phyloP scores from a whole-genome alignment of 2,113 vertebrate genomes.

The Phodopus roborovskii region DNA sequence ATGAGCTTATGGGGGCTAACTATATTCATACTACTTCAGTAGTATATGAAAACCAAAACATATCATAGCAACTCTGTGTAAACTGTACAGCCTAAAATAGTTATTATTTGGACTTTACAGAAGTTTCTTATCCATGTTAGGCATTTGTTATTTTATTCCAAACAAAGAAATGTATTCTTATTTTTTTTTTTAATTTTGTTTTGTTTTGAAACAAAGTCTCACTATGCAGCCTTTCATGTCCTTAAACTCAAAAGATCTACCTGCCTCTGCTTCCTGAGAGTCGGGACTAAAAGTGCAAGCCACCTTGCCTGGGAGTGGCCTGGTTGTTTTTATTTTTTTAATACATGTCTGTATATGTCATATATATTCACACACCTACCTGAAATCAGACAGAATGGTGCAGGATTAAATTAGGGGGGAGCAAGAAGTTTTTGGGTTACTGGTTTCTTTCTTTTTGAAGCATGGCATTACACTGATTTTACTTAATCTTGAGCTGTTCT shows the following conservation, averaged over 20 bases:
- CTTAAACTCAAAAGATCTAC: neutral
- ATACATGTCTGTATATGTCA: neutral
- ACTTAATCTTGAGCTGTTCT: too few species aligned
- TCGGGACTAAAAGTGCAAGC: neutral
- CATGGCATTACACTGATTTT: too few species aligned
- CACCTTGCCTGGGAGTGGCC: neutral
- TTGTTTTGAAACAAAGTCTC: neutral
- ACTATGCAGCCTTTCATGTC: neutral
- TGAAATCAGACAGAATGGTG: neutral
- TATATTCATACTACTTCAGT: neutral
- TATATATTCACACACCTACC: neutral
- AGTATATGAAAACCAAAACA: neutral
- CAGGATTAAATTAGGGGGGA: neutral
- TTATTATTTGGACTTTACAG: neutral
- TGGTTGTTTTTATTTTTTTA: neutral
- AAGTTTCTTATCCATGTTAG: neutral
- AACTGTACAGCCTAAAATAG: neutral
- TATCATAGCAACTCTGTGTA: neutral
- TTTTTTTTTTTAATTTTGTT: neutral
- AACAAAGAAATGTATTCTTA: neutral
- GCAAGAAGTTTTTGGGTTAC: neutral
- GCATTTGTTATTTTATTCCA: neutral
- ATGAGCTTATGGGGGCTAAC: neutral
- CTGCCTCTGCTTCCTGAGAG: neutral
- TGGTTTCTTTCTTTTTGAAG: neutral